phyloP scores from a whole-genome alignment of 92 coral and sea anemone genomes.

The Palythoa heliodiscus region DNA sequence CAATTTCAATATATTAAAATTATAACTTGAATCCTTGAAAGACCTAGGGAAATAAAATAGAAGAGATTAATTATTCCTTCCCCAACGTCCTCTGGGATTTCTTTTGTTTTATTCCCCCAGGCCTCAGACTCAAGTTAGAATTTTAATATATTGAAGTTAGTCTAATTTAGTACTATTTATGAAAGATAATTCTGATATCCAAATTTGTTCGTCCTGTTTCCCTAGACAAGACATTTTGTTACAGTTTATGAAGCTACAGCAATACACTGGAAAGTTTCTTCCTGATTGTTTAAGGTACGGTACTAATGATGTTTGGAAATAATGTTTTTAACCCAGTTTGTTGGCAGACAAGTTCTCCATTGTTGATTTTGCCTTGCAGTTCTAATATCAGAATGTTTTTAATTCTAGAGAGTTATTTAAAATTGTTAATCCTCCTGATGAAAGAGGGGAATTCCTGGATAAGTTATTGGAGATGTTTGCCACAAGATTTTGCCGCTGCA shows the following conservation, averaged over 20 bases:
- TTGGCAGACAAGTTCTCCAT: background rate
- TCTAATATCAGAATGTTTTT: background rate
- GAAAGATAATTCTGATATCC: too few species aligned
- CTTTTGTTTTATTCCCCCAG: too few species aligned
- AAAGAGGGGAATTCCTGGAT: slow-evolving; percentile 89
- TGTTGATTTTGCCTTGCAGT: background rate
- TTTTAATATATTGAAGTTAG: too few species aligned
- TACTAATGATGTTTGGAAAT: background rate
- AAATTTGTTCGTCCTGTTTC: background rate
- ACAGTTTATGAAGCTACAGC: slow-evolving; percentile 83
- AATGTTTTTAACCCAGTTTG: background rate
- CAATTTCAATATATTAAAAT: too few species aligned
- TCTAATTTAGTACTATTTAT: too few species aligned
- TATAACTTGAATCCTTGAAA: too few species aligned
- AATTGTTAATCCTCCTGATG: slow-evolving; percentile 84
- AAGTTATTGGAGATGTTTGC: slow-evolving; percentile 83
- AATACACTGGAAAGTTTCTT: slow-evolving; percentile 72
- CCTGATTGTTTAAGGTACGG: slow-evolving; percentile 89
- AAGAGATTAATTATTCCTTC: too few species aligned
- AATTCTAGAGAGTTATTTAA: slow-evolving; percentile 75
- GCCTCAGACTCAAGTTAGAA: too few species aligned
- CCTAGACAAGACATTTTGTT: slow-evolving; percentile 82
- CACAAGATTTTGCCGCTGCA: slow-evolving; percentile 71
- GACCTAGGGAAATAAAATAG: too few species aligned
- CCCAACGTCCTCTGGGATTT: too few species aligned